Evolutionary conservation across 2,797 vertebrate species (phyloP).

Genomic region (Spea hammondii): DNA sequence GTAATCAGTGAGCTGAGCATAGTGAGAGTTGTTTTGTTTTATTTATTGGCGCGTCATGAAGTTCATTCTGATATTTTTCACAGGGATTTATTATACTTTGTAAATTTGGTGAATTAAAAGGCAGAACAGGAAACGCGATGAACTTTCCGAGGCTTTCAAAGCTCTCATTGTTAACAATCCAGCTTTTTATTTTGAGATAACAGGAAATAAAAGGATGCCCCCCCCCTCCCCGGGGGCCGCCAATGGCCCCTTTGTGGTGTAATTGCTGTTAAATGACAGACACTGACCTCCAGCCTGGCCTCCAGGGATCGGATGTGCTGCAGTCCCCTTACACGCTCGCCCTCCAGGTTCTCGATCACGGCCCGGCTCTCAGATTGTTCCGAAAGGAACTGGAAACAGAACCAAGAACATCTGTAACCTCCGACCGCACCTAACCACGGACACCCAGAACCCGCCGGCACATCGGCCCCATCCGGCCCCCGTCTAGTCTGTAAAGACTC

Average conservation of each 20-base stretch:
- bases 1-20: no score
- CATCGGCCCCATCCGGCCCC: no score
- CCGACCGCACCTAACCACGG: no score
- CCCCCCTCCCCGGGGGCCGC: conserved; percentile 14
- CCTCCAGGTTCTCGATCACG: conserved; percentile 18
- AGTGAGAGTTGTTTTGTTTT: no score
- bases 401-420: background rate
- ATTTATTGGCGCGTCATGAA: no score
- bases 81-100: no score
- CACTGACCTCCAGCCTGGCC: conserved; percentile 36
- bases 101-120: no score
- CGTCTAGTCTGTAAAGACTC: no score
- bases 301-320: background rate
- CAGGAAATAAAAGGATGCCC: conserved; percentile 18
- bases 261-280: background rate
- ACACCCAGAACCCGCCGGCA: no score
- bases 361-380: conserved; percentile 11
- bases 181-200: conserved; percentile 28
- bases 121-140: conserved; percentile 1
- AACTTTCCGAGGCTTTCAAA: conserved; percentile 36
- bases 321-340: conserved; percentile 40
- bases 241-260: conserved; percentile 9
- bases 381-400: conserved; percentile 42
- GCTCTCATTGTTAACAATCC: conserved; percentile 34
- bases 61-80: no score